Evolutionary conservation across 2,888 invertebrate genomes (phyloP).

Genomic region (Asteroscopus sphinx): DNA sequence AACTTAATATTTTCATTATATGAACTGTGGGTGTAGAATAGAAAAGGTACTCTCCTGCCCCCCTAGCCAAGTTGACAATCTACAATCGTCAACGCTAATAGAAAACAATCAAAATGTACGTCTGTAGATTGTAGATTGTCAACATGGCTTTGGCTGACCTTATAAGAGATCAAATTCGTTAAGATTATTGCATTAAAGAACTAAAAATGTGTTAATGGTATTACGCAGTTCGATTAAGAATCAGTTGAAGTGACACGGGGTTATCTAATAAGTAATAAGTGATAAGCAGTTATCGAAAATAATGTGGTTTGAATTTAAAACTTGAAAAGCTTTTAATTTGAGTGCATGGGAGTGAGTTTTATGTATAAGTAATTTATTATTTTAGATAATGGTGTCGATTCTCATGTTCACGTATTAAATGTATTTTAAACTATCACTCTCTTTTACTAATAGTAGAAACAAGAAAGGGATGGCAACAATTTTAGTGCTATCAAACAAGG

Average conservation of each 20-base stretch:
- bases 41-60: too few species aligned
- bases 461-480: too few species aligned
- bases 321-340: slow-evolving; percentile 13
- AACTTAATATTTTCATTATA: too few species aligned
- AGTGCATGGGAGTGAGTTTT: neutral
- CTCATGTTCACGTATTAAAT: too few species aligned
- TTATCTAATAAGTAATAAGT: slow-evolving; percentile 21
- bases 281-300: slow-evolving; percentile 16
- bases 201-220: slow-evolving; percentile 26
- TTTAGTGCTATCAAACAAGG: too few species aligned
- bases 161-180: slow-evolving; percentile 13
- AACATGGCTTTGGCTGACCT: slow-evolving; percentile 11
- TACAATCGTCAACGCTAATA: too few species aligned
- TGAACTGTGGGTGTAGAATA: too few species aligned
- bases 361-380: neutral
- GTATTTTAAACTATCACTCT: too few species aligned
- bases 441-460: too few species aligned
- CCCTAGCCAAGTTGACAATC: too few species aligned
- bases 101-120: too few species aligned
- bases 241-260: slow-evolving; percentile 12
- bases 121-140: neutral
- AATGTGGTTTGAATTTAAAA: slow-evolving; percentile 5
- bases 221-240: slow-evolving; percentile 35
- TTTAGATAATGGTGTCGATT: too few species aligned
- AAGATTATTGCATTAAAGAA: slow-evolving; percentile 2